Percentiles rank a stretch among this genome's conserved stretches.
Conservation (phyloP, 2,888 invertebrate species). For the Oscheius sp. region DNA sequence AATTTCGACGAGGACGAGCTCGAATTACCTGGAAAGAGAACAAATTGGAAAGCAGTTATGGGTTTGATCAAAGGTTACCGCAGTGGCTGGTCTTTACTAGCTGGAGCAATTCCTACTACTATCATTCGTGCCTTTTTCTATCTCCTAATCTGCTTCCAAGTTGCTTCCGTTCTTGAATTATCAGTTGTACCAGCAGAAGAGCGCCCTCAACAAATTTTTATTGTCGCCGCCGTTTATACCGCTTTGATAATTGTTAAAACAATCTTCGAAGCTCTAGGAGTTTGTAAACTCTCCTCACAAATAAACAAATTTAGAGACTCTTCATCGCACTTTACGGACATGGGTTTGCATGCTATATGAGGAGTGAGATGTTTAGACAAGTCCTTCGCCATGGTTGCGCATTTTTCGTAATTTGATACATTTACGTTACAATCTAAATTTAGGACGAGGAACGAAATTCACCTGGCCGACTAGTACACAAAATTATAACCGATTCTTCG, state of each 20-base stretch:
- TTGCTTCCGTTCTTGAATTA: conserved; percentile 65
- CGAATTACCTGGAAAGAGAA: conserved; percentile 43
- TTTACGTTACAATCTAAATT: conserved; percentile 5
- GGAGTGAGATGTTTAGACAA: conserved; percentile 65
- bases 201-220: conserved; percentile 55
- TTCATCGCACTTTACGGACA: conserved; percentile 66
- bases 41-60: conserved; percentile 40
- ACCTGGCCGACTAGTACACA: conserved; percentile 17
- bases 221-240: conserved; percentile 61
- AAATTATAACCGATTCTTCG: conserved; percentile 64
- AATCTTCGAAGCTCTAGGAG: conserved; percentile 67
- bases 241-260: conserved; percentile 68
- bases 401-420: conserved; percentile 64
- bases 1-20: conserved; percentile 7
- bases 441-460: background rate
- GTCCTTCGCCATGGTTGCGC: conserved; percentile 64
- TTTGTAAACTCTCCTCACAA: conserved; percentile 11
- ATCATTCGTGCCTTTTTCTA: conserved; percentile 65
- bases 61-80: conserved; percentile 56
- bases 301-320: conserved; percentile 47
- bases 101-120: conserved; percentile 62
- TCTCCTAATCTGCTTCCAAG: conserved; percentile 66
- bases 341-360: conserved; percentile 62
- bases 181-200: conserved; percentile 59
- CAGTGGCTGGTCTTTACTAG: conserved; percentile 47